Percentiles rank a stretch among this genome's conserved stretches.
Conservation (phyloP, 2,797 vertebrate species). For the Xenopus petersii region DNA sequence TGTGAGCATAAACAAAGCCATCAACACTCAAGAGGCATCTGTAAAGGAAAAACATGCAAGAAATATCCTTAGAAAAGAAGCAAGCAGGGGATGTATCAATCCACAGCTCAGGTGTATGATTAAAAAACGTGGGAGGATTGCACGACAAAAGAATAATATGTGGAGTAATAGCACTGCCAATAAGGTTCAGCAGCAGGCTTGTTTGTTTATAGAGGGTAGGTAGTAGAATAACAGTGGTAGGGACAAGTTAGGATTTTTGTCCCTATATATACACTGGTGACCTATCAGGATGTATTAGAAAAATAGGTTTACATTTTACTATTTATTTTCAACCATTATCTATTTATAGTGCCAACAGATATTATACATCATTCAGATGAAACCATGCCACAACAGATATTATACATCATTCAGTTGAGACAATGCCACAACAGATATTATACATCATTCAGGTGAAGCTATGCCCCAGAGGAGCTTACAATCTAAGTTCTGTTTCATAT, state of each 20-base stretch:
- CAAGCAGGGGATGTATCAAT: slow-evolving; percentile 32
- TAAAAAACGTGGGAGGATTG: slow-evolving; percentile 17
- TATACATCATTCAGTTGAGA: too few species aligned
- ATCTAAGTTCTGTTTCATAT: too few species aligned
- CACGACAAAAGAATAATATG: not conserved
- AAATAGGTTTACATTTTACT: too few species aligned
- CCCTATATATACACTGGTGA: too few species aligned
- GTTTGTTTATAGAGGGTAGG: slow-evolving; percentile 10
- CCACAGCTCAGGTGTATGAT: slow-evolving; percentile 13
- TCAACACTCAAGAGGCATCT: slow-evolving; percentile 97
- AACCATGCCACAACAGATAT: too few species aligned
- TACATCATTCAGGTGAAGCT: too few species aligned
- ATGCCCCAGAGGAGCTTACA: too few species aligned
- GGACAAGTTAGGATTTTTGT: not conserved
- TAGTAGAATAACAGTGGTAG: slow-evolving; percentile 18
- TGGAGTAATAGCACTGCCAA: not conserved
- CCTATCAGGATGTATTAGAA: too few species aligned
- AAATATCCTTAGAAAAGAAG: slow-evolving; percentile 84
- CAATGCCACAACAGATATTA: too few species aligned
- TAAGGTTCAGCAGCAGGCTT: not conserved
- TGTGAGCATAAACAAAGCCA: slow-evolving; percentile 99
- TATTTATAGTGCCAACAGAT: too few species aligned
- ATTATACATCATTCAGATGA: too few species aligned
- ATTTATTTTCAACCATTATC: too few species aligned
- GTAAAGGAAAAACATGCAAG: slow-evolving; percentile 98